Conservation (phyloP, 2,797 vertebrate genomes). For the Hoplostethus mediterraneus region DNA sequence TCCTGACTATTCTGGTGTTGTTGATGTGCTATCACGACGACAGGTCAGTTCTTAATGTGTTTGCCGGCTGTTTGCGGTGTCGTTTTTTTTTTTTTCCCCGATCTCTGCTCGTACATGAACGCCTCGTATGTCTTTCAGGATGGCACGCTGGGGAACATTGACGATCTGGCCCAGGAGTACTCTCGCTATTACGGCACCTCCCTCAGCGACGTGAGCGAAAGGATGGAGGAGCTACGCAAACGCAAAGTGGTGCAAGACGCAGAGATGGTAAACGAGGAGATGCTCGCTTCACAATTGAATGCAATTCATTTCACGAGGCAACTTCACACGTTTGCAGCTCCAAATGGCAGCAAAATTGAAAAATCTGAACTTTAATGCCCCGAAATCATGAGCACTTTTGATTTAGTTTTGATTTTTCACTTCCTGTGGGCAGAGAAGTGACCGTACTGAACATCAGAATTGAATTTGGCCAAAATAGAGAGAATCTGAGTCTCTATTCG, state of each 20-base stretch:
- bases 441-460: no score
- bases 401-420: no score
- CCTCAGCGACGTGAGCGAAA: constrained; percentile 92
- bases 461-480: no score
- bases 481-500: no score
- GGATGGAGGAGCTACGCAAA: constrained; percentile 96
- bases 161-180: constrained; percentile 93
- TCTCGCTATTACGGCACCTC: constrained; percentile 95
- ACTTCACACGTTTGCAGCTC: no score
- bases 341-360: no score
- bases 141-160: constrained; percentile 93
- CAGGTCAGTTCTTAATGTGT: constrained; percentile 33
- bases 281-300: no score
- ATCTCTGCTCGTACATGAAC: constrained; percentile 7
- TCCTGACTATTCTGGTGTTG: constrained; percentile 48
- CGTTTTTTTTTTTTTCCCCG: constrained; percentile 25
- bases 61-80: constrained; percentile 32
- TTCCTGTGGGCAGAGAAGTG: no score
- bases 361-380: no score
- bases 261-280: constrained; percentile 84
- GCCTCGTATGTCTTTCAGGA: constrained; percentile 83
- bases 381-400: no score
- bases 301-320: no score
- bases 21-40: constrained; percentile 49
- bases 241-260: constrained; percentile 91